Evolutionary conservation across 1,140 invertebrate genomes (phyloP).

Genomic region (Amphibalanus amphitrite): DNA sequence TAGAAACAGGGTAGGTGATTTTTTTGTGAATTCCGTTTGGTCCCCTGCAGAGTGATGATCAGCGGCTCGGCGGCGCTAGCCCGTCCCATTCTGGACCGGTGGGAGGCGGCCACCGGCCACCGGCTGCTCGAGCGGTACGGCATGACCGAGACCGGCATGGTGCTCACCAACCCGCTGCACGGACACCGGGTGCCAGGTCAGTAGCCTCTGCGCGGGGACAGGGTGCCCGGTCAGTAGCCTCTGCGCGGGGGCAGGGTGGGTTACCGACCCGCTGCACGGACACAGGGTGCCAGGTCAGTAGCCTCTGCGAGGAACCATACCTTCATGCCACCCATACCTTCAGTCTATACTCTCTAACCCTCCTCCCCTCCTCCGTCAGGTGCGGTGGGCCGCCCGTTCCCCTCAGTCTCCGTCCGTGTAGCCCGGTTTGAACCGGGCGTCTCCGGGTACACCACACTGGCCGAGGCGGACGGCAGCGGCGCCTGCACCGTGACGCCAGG

Average conservation of each 20-base stretch:
- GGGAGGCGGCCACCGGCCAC: conserved; percentile 69
- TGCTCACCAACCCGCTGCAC: conserved; percentile 57
- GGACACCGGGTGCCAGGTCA: conserved; percentile 35
- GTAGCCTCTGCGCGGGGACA: no score
- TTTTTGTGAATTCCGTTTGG: no score
- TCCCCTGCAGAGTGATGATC: conserved; percentile 47
- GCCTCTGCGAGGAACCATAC: no score
- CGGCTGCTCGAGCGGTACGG: conserved; percentile 71
- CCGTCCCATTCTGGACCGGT: conserved; percentile 49
- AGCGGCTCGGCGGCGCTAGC: conserved; percentile 72
- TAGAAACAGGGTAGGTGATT: no score
- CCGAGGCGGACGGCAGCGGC: conserved; percentile 24
- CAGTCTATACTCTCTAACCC: no score
- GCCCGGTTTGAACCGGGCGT: conserved; percentile 25
- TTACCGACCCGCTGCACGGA: conserved; percentile 59
- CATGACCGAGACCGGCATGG: conserved; percentile 82
- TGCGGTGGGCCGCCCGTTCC: conserved; percentile 55
- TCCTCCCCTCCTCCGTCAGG: conserved; percentile 37
- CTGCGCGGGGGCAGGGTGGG: conserved; percentile 74
- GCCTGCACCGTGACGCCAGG: conserved; percentile 21
- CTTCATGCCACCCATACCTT: no score
- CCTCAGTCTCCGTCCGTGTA: conserved; percentile 45
- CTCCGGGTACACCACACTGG: conserved; percentile 27
- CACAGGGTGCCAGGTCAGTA: conserved; percentile 30
- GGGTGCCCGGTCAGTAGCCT: conserved; percentile 31